These are phyloP conservation scores for Egretta garzetta DNA, from an alignment of 2,113 vertebrate species.

Conservation along the genomic window DNA sequence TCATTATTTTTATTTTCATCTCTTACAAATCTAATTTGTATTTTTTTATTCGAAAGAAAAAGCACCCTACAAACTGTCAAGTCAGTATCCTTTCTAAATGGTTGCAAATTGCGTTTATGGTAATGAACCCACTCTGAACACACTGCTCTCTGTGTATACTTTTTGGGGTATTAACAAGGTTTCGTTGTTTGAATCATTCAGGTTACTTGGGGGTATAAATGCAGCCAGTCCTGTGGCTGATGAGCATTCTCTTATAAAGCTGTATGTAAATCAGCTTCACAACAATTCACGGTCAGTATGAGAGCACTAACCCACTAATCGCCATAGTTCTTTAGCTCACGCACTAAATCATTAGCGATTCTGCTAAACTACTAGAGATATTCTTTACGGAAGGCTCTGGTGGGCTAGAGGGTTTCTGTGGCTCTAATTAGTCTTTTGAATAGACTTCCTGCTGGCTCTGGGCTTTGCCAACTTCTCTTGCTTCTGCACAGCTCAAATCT, in stretches of 20 bases:
- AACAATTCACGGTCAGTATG: conserved; percentile 77
- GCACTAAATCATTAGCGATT: conserved; percentile 43
- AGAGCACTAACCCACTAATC: conserved; percentile 67
- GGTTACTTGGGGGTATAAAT: conserved; percentile 76
- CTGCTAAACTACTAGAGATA: conserved; percentile 35
- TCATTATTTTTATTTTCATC: not conserved
- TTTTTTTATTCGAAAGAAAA: not conserved
- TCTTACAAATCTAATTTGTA: not conserved
- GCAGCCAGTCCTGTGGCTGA: conserved; percentile 75
- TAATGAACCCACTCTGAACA: conserved; percentile 34
- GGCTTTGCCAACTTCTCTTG: conserved; percentile 29
- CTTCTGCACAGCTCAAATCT: conserved; percentile 19
- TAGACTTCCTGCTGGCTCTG: conserved; percentile 41
- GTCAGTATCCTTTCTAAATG: conserved; percentile 39
- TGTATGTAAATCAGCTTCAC: conserved; percentile 80
- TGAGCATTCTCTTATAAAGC: conserved; percentile 80
- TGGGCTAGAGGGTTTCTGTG: conserved; percentile 15
- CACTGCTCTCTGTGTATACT: conserved; percentile 28
- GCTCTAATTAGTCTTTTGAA: conserved; percentile 43
- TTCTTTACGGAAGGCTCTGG: not conserved
- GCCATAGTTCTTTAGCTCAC: conserved; percentile 39
- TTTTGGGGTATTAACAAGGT: conserved; percentile 65
- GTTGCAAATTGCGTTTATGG: not conserved
- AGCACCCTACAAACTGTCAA: not conserved
- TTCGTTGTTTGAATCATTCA: conserved; percentile 76